Conservation (phyloP, 2,888 invertebrate species). For the Sthenelais limicola region DNA sequence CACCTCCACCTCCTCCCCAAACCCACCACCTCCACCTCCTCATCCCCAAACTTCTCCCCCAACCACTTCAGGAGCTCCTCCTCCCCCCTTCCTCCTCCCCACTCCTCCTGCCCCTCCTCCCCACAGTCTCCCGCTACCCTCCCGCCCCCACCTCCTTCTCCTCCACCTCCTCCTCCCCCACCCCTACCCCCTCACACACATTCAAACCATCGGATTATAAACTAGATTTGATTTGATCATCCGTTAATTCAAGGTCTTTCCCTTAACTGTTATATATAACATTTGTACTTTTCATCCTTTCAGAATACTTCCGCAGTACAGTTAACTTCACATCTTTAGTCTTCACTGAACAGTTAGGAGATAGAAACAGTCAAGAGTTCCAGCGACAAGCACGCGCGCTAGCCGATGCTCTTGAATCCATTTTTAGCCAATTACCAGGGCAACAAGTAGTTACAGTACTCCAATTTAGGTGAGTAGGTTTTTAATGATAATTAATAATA, state of each 20-base stretch:
- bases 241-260: neutral
- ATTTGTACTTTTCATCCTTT: neutral
- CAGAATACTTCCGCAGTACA: slow-evolving; percentile 59
- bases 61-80: neutral
- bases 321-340: slow-evolving; percentile 78
- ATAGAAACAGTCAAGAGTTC: slow-evolving; percentile 78
- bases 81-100: neutral
- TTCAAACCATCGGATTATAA: no score
- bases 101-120: neutral
- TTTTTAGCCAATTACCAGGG: slow-evolving; percentile 76
- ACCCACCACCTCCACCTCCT: neutral
- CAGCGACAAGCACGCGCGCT: slow-evolving; percentile 77
- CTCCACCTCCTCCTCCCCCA: neutral
- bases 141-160: neutral
- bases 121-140: neutral
- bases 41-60: neutral
- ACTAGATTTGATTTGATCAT: no score
- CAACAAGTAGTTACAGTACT: slow-evolving; percentile 79
- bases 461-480: slow-evolving; percentile 79
- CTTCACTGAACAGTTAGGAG: slow-evolving; percentile 76
- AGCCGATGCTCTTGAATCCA: slow-evolving; percentile 76
- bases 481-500: no score
- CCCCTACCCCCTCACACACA: neutral
- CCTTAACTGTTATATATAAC: neutral
- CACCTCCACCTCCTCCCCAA: neutral